Conservation (phyloP, 2,113 vertebrate species). For the Struthio camelus region DNA sequence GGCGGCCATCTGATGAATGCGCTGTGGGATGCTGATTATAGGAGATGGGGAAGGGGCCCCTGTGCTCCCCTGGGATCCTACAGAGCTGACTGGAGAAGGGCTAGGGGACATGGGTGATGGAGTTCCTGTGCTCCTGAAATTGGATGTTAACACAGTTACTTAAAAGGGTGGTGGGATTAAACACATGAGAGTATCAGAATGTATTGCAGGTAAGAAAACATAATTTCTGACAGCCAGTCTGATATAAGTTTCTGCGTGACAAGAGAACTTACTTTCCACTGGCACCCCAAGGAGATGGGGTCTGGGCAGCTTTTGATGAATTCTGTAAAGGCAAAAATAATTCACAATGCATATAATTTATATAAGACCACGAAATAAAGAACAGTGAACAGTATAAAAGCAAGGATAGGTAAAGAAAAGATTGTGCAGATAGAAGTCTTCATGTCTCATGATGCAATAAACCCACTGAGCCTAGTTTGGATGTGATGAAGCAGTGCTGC, state of each 20-base stretch:
- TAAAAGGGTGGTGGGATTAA: not conserved
- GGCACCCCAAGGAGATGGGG: conserved; percentile 82
- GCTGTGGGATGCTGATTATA: conserved; percentile 94
- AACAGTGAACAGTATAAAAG: not conserved
- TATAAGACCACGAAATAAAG: not conserved
- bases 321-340: conserved; percentile 78
- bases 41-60: conserved; percentile 77
- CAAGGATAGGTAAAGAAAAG: not conserved
- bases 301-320: conserved; percentile 88
- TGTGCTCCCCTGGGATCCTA: conserved; percentile 81
- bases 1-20: conserved; percentile 99
- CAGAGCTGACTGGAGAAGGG: conserved; percentile 82
- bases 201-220: not conserved
- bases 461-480: not conserved
- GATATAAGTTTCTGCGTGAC: not conserved
- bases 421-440: not conserved
- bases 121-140: conserved; percentile 82
- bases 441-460: not conserved
- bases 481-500: not conserved
- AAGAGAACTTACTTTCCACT: conserved; percentile 87
- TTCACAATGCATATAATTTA: conserved; percentile 4
- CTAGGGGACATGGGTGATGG: conserved; percentile 83
- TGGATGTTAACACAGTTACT: not conserved
- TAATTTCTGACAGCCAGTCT: not conserved
- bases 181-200: not conserved